Evolutionary conservation across 2,113 vertebrate species (phyloP).

Genomic region (Ceyx melanurus): DNA sequence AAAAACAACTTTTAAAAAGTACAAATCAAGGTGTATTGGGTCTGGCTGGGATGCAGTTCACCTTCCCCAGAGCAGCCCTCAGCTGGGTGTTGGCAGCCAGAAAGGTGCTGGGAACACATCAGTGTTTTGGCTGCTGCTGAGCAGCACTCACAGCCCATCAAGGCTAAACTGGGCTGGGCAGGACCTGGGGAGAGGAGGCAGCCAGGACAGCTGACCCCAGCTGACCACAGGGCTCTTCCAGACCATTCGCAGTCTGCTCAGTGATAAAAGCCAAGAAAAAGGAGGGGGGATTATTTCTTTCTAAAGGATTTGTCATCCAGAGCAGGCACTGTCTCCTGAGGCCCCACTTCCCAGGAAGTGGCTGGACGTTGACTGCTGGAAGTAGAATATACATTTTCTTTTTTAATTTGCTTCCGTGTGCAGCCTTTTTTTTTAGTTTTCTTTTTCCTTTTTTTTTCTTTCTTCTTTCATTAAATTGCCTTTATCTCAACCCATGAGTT

Average conservation of each 20-base stretch:
- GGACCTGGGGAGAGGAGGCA: neutral
- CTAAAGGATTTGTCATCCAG: neutral
- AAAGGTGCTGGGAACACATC: accelerated
- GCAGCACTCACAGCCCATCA: neutral
- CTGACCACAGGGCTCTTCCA: neutral
- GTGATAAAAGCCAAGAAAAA: neutral
- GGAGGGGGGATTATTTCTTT: neutral
- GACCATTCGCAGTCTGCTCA: accelerated
- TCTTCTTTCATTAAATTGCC: neutral
- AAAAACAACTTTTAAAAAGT: neutral
- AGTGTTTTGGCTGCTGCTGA: accelerated
- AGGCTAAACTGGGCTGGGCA: neutral
- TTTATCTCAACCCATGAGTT: neutral
- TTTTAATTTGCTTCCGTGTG: neutral
- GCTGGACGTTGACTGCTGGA: neutral
- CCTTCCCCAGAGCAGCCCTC: neutral
- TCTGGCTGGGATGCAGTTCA: neutral
- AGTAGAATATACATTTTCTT: neutral
- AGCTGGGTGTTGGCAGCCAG: accelerated
- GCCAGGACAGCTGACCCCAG: neutral
- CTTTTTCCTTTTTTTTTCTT: neutral
- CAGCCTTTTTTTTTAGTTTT: neutral
- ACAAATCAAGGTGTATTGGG: neutral
- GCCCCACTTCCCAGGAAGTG: neutral
- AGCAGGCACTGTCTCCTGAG: neutral